Conservation (phyloP, 2,113 vertebrate species). For the Agapornis roseicollis region DNA sequence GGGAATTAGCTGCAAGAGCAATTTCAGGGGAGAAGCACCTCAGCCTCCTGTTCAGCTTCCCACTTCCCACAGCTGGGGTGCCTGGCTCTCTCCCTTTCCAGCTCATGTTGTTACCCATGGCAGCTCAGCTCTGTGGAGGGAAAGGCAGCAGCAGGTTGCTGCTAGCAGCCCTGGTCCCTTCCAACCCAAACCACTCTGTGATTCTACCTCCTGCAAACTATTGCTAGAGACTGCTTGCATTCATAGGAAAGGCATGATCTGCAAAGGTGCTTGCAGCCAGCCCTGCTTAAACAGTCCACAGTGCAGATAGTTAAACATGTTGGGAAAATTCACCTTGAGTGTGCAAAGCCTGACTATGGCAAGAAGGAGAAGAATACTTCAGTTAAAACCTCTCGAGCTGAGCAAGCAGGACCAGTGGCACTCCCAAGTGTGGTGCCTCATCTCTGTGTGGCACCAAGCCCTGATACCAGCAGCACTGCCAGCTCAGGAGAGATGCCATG, state of each 20-base stretch:
- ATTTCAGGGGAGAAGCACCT: neutral
- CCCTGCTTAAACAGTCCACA: neutral
- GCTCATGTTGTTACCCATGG: neutral
- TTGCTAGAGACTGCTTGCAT: neutral
- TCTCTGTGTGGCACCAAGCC: neutral
- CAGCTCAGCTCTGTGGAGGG: neutral
- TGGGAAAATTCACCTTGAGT: neutral
- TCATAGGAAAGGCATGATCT: neutral
- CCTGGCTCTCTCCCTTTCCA: neutral
- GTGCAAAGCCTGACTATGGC: neutral
- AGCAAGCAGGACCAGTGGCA: neutral
- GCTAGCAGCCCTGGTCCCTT: neutral
- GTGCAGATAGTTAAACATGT: neutral
- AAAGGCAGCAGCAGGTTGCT: neutral
- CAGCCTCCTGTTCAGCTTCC: neutral
- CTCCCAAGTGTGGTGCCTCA: neutral
- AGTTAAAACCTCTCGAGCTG: neutral
- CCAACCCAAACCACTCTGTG: neutral
- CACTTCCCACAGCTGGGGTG: fast-evolving
- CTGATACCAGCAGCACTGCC: too few species aligned
- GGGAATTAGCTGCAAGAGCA: neutral
- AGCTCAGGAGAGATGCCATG: neutral
- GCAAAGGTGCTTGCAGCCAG: neutral
- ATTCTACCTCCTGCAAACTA: neutral
- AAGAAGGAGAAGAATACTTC: neutral